Percentiles rank a stretch among this genome's conserved stretches.
Evolutionary conservation across 2,113 vertebrate genomes (phyloP).

Genomic region (Phodopus roborovskii): DNA sequence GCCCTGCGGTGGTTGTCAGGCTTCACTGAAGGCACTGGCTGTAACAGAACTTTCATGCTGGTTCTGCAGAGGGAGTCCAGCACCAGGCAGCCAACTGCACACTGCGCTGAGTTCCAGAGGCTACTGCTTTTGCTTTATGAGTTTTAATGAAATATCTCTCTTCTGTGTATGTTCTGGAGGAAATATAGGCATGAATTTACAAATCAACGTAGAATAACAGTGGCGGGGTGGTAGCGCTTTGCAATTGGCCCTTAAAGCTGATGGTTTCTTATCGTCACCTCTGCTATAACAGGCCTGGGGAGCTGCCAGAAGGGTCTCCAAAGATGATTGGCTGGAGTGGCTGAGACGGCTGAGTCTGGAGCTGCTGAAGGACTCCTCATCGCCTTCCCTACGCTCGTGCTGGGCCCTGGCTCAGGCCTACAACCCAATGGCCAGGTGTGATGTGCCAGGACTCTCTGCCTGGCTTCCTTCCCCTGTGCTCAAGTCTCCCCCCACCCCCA

Average conservation of each 20-base stretch:
- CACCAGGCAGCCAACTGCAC: neutral
- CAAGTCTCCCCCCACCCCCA: neutral
- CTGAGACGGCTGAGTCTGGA: slow-evolving; percentile 95
- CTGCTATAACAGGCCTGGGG: slow-evolving; percentile 94
- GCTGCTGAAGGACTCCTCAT: slow-evolving; percentile 98
- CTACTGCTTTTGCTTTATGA: slow-evolving; percentile 1
- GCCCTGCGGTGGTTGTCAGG: neutral
- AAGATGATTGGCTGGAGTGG: slow-evolving; percentile 99
- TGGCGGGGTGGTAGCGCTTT: neutral
- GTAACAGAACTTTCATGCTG: neutral
- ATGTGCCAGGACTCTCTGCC: neutral
- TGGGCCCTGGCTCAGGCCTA: slow-evolving; percentile 99
- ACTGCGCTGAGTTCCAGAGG: neutral
- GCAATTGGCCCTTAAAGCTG: neutral
- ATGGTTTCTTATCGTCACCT: neutral
- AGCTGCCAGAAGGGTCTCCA: slow-evolving; percentile 97
- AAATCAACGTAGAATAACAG: neutral
- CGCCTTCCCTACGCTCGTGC: slow-evolving; percentile 96
- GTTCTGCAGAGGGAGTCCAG: neutral
- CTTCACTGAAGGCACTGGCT: neutral
- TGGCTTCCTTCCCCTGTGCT: neutral
- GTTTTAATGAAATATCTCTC: slow-evolving; percentile 21
- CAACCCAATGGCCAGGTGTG: slow-evolving; percentile 98
- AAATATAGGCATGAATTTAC: slow-evolving; percentile 27
- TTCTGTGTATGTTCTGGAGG: slow-evolving; percentile 1